Evolutionary conservation across 1,140 invertebrate species (phyloP).

Genomic region (Cecropterus lyciades): DNA sequence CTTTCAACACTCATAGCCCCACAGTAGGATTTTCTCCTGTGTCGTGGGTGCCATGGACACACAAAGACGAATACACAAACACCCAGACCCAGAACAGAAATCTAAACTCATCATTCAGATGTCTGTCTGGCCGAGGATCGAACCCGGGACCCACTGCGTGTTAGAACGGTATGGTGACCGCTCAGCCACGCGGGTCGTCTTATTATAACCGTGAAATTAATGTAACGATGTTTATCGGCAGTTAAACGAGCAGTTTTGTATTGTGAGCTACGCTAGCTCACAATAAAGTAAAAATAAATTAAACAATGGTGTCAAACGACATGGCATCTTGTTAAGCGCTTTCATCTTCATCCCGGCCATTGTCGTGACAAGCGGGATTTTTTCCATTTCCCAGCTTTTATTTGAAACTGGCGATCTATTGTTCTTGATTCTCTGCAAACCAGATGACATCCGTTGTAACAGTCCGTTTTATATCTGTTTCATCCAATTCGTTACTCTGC

Average conservation of each 20-base stretch:
- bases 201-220: not conserved
- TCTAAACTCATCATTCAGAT: no score
- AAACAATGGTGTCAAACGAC: slow-evolving; percentile 22
- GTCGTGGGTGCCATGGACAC: no score
- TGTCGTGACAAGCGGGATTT: slow-evolving; percentile 17
- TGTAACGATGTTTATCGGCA: not conserved
- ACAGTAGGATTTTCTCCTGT: no score
- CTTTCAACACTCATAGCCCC: no score
- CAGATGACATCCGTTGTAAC: slow-evolving; percentile 12
- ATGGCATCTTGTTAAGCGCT: slow-evolving; percentile 20
- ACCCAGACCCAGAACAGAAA: no score
- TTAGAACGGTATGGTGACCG: no score
- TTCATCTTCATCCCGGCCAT: slow-evolving; percentile 13
- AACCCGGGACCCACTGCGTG: no score
- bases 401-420: slow-evolving; percentile 7
- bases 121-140: no score
- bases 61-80: no score
- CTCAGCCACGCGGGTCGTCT: no score
- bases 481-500: not conserved
- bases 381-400: slow-evolving; percentile 15
- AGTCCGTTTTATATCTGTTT: not conserved
- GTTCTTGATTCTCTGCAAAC: slow-evolving; percentile 20
- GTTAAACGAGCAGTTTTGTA: not conserved
- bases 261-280: slow-evolving; percentile 11
- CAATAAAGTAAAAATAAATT: slow-evolving; percentile 17